Evolutionary conservation across 2,113 vertebrate species (phyloP), one percentile per base, ranked within the genome.

Genomic region (Proteles cristata): DNA sequence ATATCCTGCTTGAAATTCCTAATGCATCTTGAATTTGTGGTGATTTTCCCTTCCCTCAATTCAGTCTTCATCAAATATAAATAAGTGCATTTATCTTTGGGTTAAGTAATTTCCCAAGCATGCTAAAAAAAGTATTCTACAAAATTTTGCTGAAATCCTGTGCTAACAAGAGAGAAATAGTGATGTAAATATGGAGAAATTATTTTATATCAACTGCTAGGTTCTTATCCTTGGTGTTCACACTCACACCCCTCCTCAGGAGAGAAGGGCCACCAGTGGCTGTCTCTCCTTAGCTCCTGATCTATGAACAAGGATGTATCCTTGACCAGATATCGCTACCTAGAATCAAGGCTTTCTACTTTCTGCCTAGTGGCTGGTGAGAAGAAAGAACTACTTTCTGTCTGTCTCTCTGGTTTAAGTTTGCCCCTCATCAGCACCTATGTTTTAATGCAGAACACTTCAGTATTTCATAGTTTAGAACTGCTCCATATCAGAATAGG

Each of bases 141-240:
- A 65, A 88, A 96, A 71, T 63, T 88, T 88, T 88, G 63, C 66
- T 77, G 65, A 92, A 92, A 92, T 84, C 53, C 53, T 92, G n/a
- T 66, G 45, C 55, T 89, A 84, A 88, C 43, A 83, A 66, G 77
- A 35, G n/a, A 96, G 45, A 81, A 92, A 94, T n/a, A 50, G 28
- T 71, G 35, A 79, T 79, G 77, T 23, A 45, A 69, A 43, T 7
- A n/a, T 31, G 43, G 23, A 43, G 9, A 66, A 88, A 65, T 77
- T 48, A 43, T 53, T 94, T 94, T 88, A 79, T 55, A 55, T 55
- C 12, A 43, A 35, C 61, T 50, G 76, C 61, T 55, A 77, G 53
- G 79, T 88, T 79, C 15, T 92, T 28, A 7, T 77, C 15, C 25
- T 35, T 39, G 53, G 43, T 35, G 28, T 83, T 88, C 43, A 77